Base-by-base conservation (phyloP, 1,140 invertebrate genomes). In the Bradynema listronoti region DNA sequence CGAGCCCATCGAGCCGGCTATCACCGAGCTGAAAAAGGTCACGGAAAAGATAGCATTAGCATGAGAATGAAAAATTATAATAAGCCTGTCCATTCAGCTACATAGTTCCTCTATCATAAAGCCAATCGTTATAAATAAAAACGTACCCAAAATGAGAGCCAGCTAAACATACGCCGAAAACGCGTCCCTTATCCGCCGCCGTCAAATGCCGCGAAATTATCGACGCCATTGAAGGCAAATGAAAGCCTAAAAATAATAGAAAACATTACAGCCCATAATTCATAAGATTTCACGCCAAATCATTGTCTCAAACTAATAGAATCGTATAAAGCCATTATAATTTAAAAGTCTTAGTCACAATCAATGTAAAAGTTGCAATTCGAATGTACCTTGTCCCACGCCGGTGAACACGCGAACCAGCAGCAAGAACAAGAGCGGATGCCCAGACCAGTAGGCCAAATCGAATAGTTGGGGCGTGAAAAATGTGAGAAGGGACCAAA, bases 161-260 rank as follows among this genome's bases (percentile, higher is more conserved):
- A 34, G 85, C 83, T n/a, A 85, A 83, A 42, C 86, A 80, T 63
- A 86, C 77, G 58, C 85, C 84, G 78, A 86, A 87, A 61, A 86
- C 86, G 43, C 85, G 85, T 27, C 85, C 84, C 66, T 85, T 82
- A 70, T 87, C 85, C 36, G 81, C 80, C 62, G 85, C 83, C 32
- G 81, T 81, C 51, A 87, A 79, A 75, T 84, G 82, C 76, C 84
- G 82, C 67, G 86, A 86, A 25, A 85, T 85, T 14, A 87, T 77
- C 69, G 85, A 86, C 34, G 86, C 86, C 81, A 87, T 83, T 68
- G 84, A 84, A 36, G 86, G 86, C 79, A 86, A 86, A 78, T 87
- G 85, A 78, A 85, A 83, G 56, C 81, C 81, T 81, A 70, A 50
- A 61, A 43, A 49, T 6, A n/a, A 14, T 39, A 14, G 36, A 14